Conservation (phyloP, 2,797 vertebrate species). For the Numenius phaeopus region DNA sequence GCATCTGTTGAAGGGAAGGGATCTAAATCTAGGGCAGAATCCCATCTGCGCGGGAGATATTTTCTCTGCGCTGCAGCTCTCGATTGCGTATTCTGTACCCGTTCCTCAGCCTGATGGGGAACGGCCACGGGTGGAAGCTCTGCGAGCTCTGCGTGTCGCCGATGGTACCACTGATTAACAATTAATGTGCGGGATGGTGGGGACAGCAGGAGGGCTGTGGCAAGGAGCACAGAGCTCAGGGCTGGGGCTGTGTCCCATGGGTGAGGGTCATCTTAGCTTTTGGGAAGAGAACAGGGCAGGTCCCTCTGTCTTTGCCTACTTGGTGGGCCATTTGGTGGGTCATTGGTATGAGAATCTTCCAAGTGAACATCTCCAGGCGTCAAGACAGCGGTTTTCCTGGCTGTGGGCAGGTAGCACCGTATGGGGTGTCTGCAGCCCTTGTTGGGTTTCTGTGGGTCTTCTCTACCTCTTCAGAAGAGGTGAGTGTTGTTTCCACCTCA, state of each 20-base stretch:
- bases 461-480: not conserved
- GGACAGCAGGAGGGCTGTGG: not conserved
- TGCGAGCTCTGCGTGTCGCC: fast-evolving
- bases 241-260: not conserved
- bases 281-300: not conserved
- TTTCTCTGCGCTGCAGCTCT: not conserved
- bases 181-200: fast-evolving
- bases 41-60: not conserved
- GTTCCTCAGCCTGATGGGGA: not conserved
- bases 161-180: fast-evolving
- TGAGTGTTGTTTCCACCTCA: not conserved
- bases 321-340: not conserved
- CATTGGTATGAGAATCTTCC: not conserved
- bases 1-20: not conserved
- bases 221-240: not conserved
- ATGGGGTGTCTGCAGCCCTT: not conserved
- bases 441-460: not conserved
- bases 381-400: not conserved
- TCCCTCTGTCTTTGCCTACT: not conserved
- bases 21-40: not conserved
- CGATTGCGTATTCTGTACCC: fast-evolving
- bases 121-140: not conserved
- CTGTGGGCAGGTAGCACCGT: not conserved
- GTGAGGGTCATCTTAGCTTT: not conserved
- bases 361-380: not conserved